Evolutionary conservation across 2,797 vertebrate genomes (phyloP), one percentile per base, ranked within the genome.

Genomic region (Chiloscyllium punctatum): DNA sequence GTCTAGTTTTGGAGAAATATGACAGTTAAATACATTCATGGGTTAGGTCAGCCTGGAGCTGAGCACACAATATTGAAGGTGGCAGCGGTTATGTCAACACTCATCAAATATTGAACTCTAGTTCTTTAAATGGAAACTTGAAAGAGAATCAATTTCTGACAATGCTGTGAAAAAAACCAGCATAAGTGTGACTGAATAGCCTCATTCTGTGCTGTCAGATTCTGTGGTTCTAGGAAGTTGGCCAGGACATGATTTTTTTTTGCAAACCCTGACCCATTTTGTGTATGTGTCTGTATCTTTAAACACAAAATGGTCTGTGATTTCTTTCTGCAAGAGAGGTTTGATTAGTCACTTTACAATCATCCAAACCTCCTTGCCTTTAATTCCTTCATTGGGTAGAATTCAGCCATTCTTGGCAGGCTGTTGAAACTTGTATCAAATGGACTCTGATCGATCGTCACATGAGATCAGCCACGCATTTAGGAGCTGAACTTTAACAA

Each of bases 391-490:
- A 72, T 33, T 71, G 11, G 69, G 69, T 74, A 25, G 37, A 51
- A 74, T 51, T 37, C 94, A 27, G 42, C 48, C 48, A 18, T 25
- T 74, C 94, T 74, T 51, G 69, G 25, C 94, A 53, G 94, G 42
- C 71, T 37, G 94, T 53, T 16, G 48, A 51, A 53, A 30, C 94
- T 53, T 1, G 11, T 74, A 48, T 30, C 69, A 94, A 94, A 94
- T 74, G 94, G 69, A 51, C 69, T 53, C 21, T 94, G 94, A 74
- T 94, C 27, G 94, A 94, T 94, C 71, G 33, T 74, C 68, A 94
- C 71, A 72, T 53, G 71, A 27, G 16, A 0, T 74, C 94, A 72
- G 37, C 69, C 27, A 72, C 53, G 94, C 48, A 15, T 51, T 53
- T 15, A 74, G 71, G 42, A 53, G 69, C 48, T 72, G 68, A 72